A percentile compares a stretch with the other conserved stretches of the same genome.
Conservation (phyloP, 2,888 invertebrate genomes). For the Drosophila sordidula region DNA sequence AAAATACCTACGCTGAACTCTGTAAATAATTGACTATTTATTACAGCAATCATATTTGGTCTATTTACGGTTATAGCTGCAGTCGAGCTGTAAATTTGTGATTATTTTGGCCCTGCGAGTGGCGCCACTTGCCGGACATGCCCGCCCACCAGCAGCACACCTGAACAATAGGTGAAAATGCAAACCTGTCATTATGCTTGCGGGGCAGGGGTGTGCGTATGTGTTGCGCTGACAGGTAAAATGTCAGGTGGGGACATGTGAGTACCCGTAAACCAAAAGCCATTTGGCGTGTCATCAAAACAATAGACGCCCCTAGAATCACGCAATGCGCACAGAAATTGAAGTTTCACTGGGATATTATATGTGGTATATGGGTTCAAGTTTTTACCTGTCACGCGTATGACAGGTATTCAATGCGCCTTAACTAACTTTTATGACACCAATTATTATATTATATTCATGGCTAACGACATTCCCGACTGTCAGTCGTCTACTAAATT, state of each 20-base stretch:
- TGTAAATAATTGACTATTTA: conserved; percentile 23
- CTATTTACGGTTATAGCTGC: conserved; percentile 24
- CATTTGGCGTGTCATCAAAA: conserved; percentile 72
- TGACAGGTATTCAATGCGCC: conserved; percentile 64
- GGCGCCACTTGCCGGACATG: conserved; percentile 16
- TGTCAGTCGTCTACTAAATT: conserved; percentile 21
- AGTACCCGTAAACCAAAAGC: conserved; percentile 35
- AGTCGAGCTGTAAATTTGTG: conserved; percentile 55
- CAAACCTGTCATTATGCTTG: conserved; percentile 51
- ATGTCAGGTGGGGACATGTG: conserved; percentile 21
- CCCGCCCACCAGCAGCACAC: conserved; percentile 3
- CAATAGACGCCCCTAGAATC: conserved; percentile 47
- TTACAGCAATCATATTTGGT: conserved; percentile 24
- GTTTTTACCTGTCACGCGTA: conserved; percentile 53
- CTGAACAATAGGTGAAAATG: conserved; percentile 37
- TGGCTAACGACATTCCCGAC: conserved; percentile 16
- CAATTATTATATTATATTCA: conserved; percentile 61
- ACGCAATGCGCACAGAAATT: conserved; percentile 55
- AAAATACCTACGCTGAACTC: conserved; percentile 29
- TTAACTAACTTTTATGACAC: conserved; percentile 78
- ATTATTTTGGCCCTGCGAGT: conserved; percentile 11
- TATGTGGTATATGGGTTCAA: conserved; percentile 25
- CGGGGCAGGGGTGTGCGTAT: too few relatives aligned
- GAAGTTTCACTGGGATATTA: conserved; percentile 28
- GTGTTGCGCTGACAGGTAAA: conserved; percentile 57